These are phyloP conservation scores for Lycopodina hypogea DNA, from an alignment of 37 sponge, comb jelly and placozoan genomes.

Conservation along the genomic window DNA sequence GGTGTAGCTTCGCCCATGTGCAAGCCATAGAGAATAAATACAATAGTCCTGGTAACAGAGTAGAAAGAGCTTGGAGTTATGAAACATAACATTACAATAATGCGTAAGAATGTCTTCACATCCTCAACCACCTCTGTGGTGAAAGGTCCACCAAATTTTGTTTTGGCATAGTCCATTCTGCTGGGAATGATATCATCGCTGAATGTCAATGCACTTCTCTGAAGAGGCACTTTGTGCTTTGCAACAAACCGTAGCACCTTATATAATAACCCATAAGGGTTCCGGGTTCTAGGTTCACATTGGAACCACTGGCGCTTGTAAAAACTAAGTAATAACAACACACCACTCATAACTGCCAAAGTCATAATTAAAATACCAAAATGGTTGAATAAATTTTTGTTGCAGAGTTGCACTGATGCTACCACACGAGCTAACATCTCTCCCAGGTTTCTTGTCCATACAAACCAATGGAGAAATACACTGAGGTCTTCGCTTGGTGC, in stretches of 20 bases:
- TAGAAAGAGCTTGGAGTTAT: not conserved
- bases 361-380: too few relatives aligned
- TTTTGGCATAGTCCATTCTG: conserved; percentile 23
- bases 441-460: conserved; percentile 5
- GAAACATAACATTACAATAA: not conserved
- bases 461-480: conserved; percentile 13
- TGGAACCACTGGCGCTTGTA: conserved; percentile 17
- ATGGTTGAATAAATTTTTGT: not conserved
- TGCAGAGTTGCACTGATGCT: not conserved
- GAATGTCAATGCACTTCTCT: conserved; percentile 21
- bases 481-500: conserved; percentile 10
- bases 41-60: not conserved
- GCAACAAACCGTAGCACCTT: conserved; percentile 19
- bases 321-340: not conserved
- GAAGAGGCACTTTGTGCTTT: conserved; percentile 17
- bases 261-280: conserved; percentile 18
- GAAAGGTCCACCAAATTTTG: conserved; percentile 30
- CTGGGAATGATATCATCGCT: conserved; percentile 13
- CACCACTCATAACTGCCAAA: not conserved
- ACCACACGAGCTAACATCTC: not conserved
- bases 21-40: not conserved
- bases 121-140: conserved; percentile 23
- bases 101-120: conserved; percentile 27
- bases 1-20: not conserved
- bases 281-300: not conserved